phyloP scores from a whole-genome alignment of 2,797 vertebrate genomes.

The Enteromius treurensis region DNA sequence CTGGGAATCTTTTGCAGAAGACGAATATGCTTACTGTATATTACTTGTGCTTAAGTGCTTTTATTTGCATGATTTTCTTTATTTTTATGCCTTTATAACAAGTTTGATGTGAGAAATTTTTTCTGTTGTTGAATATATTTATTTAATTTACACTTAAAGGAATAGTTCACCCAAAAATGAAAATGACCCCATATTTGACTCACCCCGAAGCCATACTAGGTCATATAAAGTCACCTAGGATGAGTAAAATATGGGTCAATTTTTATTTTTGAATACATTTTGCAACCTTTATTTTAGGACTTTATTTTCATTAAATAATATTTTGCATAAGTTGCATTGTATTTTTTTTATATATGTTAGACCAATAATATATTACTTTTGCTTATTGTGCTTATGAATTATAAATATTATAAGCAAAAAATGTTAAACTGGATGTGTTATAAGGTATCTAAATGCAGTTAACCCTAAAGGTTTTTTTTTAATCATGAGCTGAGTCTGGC shows the following conservation, averaged over 20 bases:
- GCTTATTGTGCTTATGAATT: not conserved
- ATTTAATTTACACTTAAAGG: no score
- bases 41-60: not conserved
- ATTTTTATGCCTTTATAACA: not conserved
- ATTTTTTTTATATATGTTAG: not conserved
- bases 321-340: not conserved
- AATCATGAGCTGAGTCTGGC: not conserved
- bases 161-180: no score
- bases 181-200: no score
- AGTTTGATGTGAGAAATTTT: no score
- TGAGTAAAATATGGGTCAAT: no score
- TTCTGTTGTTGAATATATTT: no score
- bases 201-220: no score
- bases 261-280: not conserved
- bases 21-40: not conserved
- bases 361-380: no score
- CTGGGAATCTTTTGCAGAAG: not conserved
- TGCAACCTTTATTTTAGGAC: not conserved
- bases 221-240: no score
- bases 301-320: not conserved
- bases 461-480: no score
- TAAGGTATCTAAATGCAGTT: no score
- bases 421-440: not conserved
- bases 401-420: not conserved
- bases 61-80: not conserved